phyloP scores from a whole-genome alignment of 2,113 vertebrate species.

The Laticauda colubrina region DNA sequence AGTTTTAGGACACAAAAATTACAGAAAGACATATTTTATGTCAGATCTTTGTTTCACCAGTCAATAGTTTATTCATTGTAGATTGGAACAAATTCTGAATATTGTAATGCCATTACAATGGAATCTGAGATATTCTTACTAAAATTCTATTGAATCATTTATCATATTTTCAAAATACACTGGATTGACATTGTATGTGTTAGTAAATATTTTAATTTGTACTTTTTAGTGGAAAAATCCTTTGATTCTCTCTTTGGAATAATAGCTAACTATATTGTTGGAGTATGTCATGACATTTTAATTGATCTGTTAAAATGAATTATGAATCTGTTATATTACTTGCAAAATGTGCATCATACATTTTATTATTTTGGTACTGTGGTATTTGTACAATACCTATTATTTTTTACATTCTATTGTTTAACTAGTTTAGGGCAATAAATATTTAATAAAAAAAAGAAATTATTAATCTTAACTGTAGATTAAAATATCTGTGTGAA shows the following conservation, averaged over 20 bases:
- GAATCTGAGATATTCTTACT: not conserved
- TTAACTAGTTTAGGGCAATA: not conserved
- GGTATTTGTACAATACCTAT: not conserved
- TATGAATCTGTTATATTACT: not conserved
- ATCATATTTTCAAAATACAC: not conserved
- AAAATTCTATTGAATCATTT: not conserved
- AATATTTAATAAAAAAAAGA: no score
- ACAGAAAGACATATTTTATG: not conserved
- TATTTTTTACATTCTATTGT: not conserved
- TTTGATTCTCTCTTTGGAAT: not conserved
- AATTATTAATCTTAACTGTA: no score
- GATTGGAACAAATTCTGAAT: not conserved
- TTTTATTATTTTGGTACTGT: not conserved
- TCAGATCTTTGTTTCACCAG: not conserved
- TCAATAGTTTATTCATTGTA: not conserved
- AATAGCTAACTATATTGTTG: not conserved
- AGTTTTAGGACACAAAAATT: not conserved
- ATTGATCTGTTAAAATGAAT: not conserved
- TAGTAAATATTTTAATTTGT: not conserved
- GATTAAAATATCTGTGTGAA: no score
- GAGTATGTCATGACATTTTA: not conserved
- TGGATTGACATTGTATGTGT: not conserved
- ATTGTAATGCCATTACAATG: not conserved
- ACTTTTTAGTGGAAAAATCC: not conserved
- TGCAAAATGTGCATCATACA: not conserved